Evolutionary conservation across 2,797 vertebrate species (phyloP).

Genomic region (Poeciliopsis paucimaculata): DNA sequence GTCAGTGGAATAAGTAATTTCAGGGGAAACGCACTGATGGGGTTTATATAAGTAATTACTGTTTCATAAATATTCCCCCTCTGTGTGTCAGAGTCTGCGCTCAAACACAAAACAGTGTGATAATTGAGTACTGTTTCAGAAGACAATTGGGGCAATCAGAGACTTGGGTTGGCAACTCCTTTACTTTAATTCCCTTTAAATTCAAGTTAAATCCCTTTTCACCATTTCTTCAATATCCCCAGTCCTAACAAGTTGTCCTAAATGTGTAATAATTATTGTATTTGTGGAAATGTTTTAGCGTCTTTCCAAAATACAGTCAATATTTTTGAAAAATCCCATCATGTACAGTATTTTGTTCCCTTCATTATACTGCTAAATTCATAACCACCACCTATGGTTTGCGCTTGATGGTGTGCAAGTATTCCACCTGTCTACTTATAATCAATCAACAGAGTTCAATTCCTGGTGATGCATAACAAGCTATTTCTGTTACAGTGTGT

Average conservation of each 20-base stretch:
- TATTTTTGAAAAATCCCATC: background rate
- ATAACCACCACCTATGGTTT: background rate
- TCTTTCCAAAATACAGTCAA: background rate
- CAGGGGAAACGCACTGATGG: slow-evolving; percentile 13
- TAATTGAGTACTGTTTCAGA: slow-evolving; percentile 32
- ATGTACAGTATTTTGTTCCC: background rate
- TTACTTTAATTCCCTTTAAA: background rate
- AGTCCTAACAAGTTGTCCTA: background rate
- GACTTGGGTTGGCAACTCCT: background rate
- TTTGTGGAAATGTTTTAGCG: background rate
- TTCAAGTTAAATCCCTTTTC: background rate
- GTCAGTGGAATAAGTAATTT: background rate
- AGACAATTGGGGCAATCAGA: background rate
- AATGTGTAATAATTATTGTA: background rate
- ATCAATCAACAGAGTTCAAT: background rate
- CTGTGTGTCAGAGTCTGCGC: slow-evolving; percentile 15
- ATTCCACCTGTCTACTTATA: background rate
- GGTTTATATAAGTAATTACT: slow-evolving; percentile 21
- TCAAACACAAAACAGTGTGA: background rate
- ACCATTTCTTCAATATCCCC: background rate
- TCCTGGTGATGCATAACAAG: background rate
- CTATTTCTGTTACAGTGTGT: background rate
- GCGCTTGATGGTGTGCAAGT: background rate
- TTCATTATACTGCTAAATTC: background rate
- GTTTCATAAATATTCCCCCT: slow-evolving; percentile 16